A percentile compares a stretch with the other conserved stretches of the same genome.
phyloP scores from a whole-genome alignment of 2,113 vertebrate genomes.

The Prionailurus bengalensis region DNA sequence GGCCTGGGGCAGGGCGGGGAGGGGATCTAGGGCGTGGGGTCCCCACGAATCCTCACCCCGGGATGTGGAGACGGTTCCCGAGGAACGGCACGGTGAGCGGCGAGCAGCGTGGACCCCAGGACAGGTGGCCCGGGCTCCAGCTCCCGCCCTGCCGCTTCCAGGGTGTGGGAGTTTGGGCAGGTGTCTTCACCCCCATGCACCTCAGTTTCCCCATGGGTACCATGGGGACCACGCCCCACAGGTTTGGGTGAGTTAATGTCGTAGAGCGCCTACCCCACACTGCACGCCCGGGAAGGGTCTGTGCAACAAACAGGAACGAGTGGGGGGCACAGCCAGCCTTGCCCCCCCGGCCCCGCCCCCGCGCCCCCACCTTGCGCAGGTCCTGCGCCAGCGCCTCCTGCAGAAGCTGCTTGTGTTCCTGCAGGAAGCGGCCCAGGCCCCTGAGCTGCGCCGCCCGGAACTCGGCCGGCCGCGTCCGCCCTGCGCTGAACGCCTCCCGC shows the following conservation, averaged over 20 bases:
- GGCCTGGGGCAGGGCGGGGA: rapidly evolving
- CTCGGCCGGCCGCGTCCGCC: constrained; percentile 84
- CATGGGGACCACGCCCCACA: background rate
- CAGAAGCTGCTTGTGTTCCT: constrained; percentile 90
- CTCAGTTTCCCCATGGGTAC: background rate
- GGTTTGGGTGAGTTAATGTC: background rate
- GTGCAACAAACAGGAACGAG: background rate
- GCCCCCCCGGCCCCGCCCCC: rapidly evolving
- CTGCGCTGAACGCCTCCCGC: constrained; percentile 76
- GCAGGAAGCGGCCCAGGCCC: constrained; percentile 88
- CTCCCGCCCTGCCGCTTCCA: background rate
- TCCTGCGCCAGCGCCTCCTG: constrained; percentile 88
- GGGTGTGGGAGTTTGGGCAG: background rate
- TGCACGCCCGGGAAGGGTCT: background rate
- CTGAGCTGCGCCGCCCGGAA: constrained; percentile 90
- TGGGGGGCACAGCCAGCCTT: background rate
- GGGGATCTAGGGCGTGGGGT: too few species aligned
- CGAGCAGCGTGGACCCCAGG: background rate
- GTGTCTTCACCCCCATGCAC: too few species aligned
- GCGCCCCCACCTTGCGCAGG: constrained; percentile 89
- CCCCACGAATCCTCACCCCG: background rate
- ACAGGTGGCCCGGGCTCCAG: background rate
- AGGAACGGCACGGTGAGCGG: background rate
- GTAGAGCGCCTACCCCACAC: too few species aligned
- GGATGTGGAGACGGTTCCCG: rapidly evolving